phyloP scores from a whole-genome alignment of 2,888 invertebrate genomes.

The Drosophila cracens region DNA sequence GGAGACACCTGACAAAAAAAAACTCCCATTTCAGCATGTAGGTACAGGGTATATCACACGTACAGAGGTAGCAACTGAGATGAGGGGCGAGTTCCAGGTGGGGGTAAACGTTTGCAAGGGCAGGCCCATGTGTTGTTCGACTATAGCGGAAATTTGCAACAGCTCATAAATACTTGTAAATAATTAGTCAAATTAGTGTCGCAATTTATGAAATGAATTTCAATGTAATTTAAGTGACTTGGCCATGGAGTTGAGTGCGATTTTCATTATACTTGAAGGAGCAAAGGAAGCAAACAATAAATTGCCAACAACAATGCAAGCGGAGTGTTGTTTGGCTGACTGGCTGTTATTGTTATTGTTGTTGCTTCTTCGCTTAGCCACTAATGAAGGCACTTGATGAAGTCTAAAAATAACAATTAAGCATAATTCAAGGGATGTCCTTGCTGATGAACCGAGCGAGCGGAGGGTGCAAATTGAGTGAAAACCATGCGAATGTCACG shows the following conservation, averaged over 20 bases:
- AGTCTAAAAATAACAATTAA: slow-evolving; percentile 38
- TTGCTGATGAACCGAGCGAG: slow-evolving; percentile 9
- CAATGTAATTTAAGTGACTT: slow-evolving; percentile 44
- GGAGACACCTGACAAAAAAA: neutral
- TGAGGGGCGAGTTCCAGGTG: slow-evolving; percentile 15
- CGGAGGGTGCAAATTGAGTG: slow-evolving; percentile 46
- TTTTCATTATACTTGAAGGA: slow-evolving; percentile 3
- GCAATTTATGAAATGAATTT: slow-evolving; percentile 76
- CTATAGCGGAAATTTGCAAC: slow-evolving; percentile 67
- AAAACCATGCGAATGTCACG: slow-evolving; percentile 37
- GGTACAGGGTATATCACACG: slow-evolving; percentile 25
- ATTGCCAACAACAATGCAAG: slow-evolving; percentile 14
- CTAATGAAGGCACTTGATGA: slow-evolving; percentile 55
- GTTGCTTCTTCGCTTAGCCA: slow-evolving; percentile 10
- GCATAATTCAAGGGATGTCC: slow-evolving; percentile 32
- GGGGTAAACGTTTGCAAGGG: neutral
- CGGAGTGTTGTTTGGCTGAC: slow-evolving; percentile 3
- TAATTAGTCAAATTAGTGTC: slow-evolving; percentile 74
- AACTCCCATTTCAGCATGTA: neutral
- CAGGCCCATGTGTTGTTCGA: slow-evolving; percentile 15
- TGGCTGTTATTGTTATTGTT: neutral
- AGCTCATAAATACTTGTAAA: slow-evolving; percentile 67
- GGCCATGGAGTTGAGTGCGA: slow-evolving; percentile 30
- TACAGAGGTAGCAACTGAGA: neutral
- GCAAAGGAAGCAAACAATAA: slow-evolving; percentile 14